Evolutionary conservation across 2,113 vertebrate genomes (phyloP).

Genomic region (Hystrix cristata): DNA sequence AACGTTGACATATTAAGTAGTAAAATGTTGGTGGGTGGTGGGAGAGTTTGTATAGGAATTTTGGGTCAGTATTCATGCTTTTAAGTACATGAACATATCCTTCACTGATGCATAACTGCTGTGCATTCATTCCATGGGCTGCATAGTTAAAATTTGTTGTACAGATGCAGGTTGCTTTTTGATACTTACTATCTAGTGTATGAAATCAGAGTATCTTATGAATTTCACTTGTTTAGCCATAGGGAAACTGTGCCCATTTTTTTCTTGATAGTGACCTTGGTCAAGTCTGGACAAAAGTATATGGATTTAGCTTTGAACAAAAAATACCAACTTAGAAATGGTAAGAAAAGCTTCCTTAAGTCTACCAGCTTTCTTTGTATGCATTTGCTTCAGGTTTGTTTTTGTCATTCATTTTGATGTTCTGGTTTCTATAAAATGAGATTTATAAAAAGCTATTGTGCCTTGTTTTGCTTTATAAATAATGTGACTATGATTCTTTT

Average conservation of each 20-base stretch:
- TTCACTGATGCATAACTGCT: constrained; percentile 15
- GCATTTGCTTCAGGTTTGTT: constrained; percentile 44
- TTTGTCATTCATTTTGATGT: constrained; percentile 37
- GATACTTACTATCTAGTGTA: constrained; percentile 55
- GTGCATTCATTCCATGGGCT: constrained; percentile 43
- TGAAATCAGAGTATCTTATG: constrained; percentile 6
- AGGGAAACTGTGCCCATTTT: background rate
- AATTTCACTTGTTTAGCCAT: constrained; percentile 39
- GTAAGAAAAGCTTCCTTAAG: constrained; percentile 46
- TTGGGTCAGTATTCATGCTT: background rate
- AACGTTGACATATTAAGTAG: constrained; percentile 38
- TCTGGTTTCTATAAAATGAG: constrained; percentile 63
- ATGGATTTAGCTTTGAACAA: constrained; percentile 45
- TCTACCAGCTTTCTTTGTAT: constrained; percentile 38
- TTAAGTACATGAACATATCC: background rate
- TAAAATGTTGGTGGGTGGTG: constrained; percentile 39
- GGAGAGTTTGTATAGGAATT: constrained; percentile 47
- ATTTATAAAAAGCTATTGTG: background rate
- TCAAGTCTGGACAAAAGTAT: constrained; percentile 42
- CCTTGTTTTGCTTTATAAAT: constrained; percentile 59
- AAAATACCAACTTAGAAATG: constrained; percentile 58
- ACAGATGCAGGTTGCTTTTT: constrained; percentile 51
- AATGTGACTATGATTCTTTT: constrained; percentile 1
- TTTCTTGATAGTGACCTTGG: constrained; percentile 70
- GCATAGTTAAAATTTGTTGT: constrained; percentile 50